Base-by-base conservation (phyloP, 2,888 invertebrate species). In the Siphonodentalium dalli region DNA sequence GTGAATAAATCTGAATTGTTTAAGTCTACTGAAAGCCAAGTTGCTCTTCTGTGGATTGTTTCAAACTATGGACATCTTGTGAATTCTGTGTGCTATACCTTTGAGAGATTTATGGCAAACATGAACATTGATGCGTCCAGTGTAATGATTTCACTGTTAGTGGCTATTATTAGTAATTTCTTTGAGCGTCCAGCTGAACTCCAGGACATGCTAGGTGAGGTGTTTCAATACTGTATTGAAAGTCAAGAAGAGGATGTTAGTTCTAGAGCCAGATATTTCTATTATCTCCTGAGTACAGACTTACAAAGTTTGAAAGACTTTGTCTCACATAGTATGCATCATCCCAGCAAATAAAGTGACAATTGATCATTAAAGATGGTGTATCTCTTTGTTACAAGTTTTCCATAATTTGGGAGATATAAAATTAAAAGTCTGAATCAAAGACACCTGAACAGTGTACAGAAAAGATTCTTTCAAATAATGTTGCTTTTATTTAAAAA, bases 161-260 rank as follows among this genome's bases (percentile, higher is more conserved):
- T 62, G 6, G 66, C 75, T 13, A 34, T 61, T 7, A 48, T 73
- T 15, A 69, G 68, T 44, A 45, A 78, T 42, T 79, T 79, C 55
- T 60, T 75, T 24, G 26, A 58, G 4, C 60, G 70, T 21, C 78
- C 80, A 5, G 72, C 69, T 3, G 71, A 74, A 48, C 68, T 69
- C 61, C 79, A 80, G 54, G 58, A 66, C n/a, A 49, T 75, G 23
- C 64, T 80, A 8, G 77, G 76, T n/a, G 54, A 49, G 15, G 21
- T 78, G 26, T 59, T 80, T 15, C 74, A 80, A 50, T 38, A 55
- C 18, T 74, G 72, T 46, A 31, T 62, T 8, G 47, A 54, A 13
- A 62, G 67, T 41, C 29, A 47, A 8, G 61, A 72, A 38, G 51
- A 62, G 7, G 66, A 65, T 23, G 48, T 74, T 11, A 38, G 59